Conservation (phyloP, 2,797 vertebrate genomes). For the Ptychadena robeensis region DNA sequence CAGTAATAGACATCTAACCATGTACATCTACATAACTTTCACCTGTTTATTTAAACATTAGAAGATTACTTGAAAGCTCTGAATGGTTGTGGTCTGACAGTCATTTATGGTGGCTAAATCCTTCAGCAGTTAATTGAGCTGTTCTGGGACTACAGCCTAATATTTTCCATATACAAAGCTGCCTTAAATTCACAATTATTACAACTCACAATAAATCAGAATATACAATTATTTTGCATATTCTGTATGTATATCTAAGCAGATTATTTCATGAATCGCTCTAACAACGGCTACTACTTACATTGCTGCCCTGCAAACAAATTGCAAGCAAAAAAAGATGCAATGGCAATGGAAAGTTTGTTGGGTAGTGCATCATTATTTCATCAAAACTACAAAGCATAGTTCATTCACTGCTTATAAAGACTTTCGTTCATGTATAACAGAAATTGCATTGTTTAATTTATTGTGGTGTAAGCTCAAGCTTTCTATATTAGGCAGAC, state of each 20-base stretch:
- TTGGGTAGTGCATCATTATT: neutral
- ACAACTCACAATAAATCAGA: no score
- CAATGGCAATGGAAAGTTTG: neutral
- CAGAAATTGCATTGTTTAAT: constrained; percentile 50
- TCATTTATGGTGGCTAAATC: neutral
- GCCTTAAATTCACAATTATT: no score
- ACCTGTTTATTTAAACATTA: neutral
- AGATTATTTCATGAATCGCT: neutral
- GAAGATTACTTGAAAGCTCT: neutral
- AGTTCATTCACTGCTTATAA: neutral
- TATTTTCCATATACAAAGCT: neutral
- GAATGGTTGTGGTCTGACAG: no score
- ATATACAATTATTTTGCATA: neutral
- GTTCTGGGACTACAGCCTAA: neutral
- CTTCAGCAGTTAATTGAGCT: neutral
- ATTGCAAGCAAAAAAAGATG: constrained; percentile 22
- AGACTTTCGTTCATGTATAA: constrained; percentile 28
- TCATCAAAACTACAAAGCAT: constrained; percentile 33
- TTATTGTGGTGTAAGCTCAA: constrained; percentile 11
- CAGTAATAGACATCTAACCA: no score
- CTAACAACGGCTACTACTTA: neutral
- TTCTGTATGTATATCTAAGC: neutral
- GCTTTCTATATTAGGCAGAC: constrained; percentile 39
- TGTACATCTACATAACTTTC: no score
- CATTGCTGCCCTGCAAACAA: neutral